A percentile compares a stretch with the other conserved stretches of the same genome.
Conservation (phyloP, 2,888 invertebrate species). For the Embidobia sp. region DNA sequence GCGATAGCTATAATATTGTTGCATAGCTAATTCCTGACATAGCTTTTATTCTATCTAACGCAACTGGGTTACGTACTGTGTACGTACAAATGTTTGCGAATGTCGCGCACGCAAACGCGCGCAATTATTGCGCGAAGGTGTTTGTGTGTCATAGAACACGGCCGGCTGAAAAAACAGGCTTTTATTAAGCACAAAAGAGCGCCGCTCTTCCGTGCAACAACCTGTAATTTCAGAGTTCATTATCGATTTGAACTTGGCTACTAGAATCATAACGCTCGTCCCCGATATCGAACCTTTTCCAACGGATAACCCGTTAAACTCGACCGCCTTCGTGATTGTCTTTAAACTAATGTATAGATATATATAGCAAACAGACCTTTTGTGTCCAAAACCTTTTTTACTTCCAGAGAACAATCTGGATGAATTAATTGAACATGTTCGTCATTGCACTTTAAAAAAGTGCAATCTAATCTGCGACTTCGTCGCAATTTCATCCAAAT, state of each 20-base stretch:
- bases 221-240: conserved; percentile 42
- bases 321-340: conserved; percentile 2
- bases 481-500: too few relatives aligned
- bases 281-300: conserved; percentile 21
- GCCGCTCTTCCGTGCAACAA: conserved; percentile 17
- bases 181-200: conserved; percentile 16
- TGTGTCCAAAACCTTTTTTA: too few relatives aligned
- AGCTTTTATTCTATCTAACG: conserved; percentile 13
- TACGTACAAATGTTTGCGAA: conserved; percentile 36
- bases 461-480: too few relatives aligned
- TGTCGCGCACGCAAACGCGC: neutral
- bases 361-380: too few relatives aligned
- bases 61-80: conserved; percentile 34
- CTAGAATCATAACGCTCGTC: conserved; percentile 22
- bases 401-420: too few relatives aligned
- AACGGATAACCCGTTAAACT: conserved; percentile 18
- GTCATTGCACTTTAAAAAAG: too few relatives aligned
- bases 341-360: too few relatives aligned
- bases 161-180: neutral
- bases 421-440: too few relatives aligned
- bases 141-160: neutral
- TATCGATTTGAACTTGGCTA: conserved; percentile 42
- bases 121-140: conserved; percentile 9
- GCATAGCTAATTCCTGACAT: conserved; percentile 21
- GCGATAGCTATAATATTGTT: conserved; percentile 45